These are phyloP conservation scores for Ariopsis seemanni DNA, from an alignment of 2,113 vertebrate species.

Conservation along the genomic window DNA sequence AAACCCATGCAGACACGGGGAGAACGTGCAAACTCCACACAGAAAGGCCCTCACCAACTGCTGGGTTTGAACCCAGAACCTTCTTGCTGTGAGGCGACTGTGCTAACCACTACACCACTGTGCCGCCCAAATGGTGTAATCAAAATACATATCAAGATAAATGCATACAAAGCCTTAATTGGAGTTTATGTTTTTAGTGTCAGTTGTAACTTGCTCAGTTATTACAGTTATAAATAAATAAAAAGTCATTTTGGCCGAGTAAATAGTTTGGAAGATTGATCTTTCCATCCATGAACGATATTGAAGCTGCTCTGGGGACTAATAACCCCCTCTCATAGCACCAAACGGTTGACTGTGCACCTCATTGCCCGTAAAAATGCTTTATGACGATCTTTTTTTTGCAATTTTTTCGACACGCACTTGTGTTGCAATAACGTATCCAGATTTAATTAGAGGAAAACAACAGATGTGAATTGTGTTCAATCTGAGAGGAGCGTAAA, in stretches of 20 bases:
- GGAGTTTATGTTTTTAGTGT: not conserved
- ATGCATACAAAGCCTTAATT: not conserved
- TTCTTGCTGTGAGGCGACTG: too few species aligned
- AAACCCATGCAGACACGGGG: too few species aligned
- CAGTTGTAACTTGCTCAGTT: not conserved
- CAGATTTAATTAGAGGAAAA: not conserved
- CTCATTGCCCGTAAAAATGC: not conserved
- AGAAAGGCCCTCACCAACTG: too few species aligned
- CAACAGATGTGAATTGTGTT: not conserved
- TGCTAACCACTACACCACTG: too few species aligned
- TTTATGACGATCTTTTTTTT: not conserved
- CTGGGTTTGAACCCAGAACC: too few species aligned
- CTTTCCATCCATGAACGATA: not conserved
- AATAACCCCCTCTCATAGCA: not conserved
- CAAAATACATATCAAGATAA: not conserved
- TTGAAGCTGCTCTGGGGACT: not conserved
- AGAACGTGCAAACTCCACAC: too few species aligned
- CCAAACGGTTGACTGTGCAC: not conserved
- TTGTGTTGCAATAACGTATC: not conserved
- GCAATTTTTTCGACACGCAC: not conserved
- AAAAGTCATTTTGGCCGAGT: not conserved
- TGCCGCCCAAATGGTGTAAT: too few species aligned
- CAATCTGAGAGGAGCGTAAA: not conserved
- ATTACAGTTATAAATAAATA: not conserved
- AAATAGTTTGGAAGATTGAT: not conserved